Evolutionary conservation across 2,113 vertebrate genomes (phyloP).

Genomic region (Solea senegalensis): DNA sequence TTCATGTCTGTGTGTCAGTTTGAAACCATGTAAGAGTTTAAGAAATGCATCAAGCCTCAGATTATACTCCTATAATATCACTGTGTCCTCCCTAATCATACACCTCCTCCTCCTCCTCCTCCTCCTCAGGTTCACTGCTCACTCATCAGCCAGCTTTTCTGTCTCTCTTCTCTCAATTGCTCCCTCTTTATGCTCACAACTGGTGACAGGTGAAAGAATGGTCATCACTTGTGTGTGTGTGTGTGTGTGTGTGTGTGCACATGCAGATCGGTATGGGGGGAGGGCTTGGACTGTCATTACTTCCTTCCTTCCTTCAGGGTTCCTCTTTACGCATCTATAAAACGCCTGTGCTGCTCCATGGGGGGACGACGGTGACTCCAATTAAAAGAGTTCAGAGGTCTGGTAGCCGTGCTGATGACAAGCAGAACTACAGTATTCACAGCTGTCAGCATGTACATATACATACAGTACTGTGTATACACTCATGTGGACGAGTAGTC

Average conservation of each 20-base stretch:
- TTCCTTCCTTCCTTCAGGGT: constrained; percentile 55
- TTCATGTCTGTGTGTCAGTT: not conserved
- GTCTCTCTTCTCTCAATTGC: not conserved
- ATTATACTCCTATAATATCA: not conserved
- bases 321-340: constrained; percentile 63
- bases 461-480: not conserved
- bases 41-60: too few relatives aligned
- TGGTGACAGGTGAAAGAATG: constrained; percentile 53
- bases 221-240: constrained; percentile 36
- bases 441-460: not conserved
- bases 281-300: constrained; percentile 28
- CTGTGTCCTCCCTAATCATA: not conserved
- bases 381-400: constrained; percentile 11
- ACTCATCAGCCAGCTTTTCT: not conserved
- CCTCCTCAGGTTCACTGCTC: constrained; percentile 1
- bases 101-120: not conserved
- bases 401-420: not conserved
- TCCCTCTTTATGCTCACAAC: constrained; percentile 9
- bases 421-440: not conserved
- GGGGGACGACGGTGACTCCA: not conserved
- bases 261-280: constrained; percentile 9
- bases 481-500: too few relatives aligned
- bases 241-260: constrained; percentile 18
- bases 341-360: constrained; percentile 37
- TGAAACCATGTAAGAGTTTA: not conserved